A percentile compares a stretch with the other conserved stretches of the same genome.
Evolutionary conservation across 2,888 invertebrate genomes (phyloP).

Genomic region (Cotesia congregata): DNA sequence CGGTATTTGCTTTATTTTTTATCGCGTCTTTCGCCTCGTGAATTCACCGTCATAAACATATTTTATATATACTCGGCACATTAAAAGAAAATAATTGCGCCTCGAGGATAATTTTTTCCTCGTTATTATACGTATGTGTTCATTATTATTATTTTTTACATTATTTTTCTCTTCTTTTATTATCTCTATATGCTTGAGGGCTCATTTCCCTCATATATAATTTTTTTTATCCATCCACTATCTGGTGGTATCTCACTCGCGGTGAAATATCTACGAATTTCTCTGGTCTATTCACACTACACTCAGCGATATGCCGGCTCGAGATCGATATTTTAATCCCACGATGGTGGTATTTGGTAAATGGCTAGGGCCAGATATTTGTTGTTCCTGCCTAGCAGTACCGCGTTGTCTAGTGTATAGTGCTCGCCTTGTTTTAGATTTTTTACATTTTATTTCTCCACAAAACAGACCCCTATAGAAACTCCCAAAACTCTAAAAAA

Average conservation of each 20-base stretch:
- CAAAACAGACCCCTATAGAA: not conserved
- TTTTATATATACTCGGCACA: conserved; percentile 17
- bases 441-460: not conserved
- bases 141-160: conserved; percentile 7
- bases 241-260: conserved; percentile 21
- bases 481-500: not conserved
- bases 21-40: conserved; percentile 15
- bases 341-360: conserved; percentile 68
- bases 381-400: not conserved
- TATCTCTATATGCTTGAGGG: conserved; percentile 12
- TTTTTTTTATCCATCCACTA: conserved; percentile 17
- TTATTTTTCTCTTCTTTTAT: conserved; percentile 1
- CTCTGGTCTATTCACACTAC: conserved; percentile 34
- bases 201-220: conserved; percentile 32
- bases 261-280: conserved; percentile 35
- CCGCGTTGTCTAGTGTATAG: no score
- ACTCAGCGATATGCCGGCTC: conserved; percentile 35
- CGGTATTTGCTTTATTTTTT: not conserved
- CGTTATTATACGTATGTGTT: conserved; percentile 5
- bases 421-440: not conserved
- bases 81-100: conserved; percentile 29
- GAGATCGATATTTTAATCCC: conserved; percentile 71
- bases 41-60: conserved; percentile 29
- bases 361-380: conserved; percentile 43
- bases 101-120: conserved; percentile 16